Conservation (phyloP, 2,888 invertebrate genomes). For the Lasiommata megera region DNA sequence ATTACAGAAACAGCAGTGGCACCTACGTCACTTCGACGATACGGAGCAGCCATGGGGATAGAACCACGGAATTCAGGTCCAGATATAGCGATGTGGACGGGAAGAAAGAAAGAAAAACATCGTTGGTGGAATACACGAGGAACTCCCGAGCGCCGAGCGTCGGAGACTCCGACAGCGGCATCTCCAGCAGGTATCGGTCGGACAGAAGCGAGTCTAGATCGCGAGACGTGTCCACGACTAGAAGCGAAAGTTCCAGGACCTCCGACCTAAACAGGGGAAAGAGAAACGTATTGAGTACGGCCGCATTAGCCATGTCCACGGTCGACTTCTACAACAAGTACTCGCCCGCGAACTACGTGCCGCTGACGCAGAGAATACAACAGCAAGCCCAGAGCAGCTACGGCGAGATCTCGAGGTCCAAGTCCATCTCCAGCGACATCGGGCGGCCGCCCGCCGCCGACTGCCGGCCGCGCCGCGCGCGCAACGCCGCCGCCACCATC, state of each 20-base stretch:
- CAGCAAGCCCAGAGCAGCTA: constrained; percentile 54
- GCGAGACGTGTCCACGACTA: constrained; percentile 75
- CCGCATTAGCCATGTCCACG: constrained; percentile 80
- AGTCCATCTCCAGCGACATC: constrained; percentile 82
- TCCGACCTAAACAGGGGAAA: constrained; percentile 62
- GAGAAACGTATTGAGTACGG: constrained; percentile 71
- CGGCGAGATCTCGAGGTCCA: constrained; percentile 73
- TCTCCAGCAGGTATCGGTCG: constrained; percentile 55
- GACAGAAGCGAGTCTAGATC: constrained; percentile 79
- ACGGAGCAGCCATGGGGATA: constrained; percentile 55
- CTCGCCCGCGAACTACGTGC: constrained; percentile 88
- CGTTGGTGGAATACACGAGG: constrained; percentile 62
- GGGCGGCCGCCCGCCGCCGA: constrained; percentile 71
- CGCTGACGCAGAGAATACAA: constrained; percentile 72
- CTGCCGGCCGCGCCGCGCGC: constrained; percentile 56
- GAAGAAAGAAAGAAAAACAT: constrained; percentile 64
- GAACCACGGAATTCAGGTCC: constrained; percentile 63
- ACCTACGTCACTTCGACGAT: constrained; percentile 63
- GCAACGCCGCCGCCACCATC: constrained; percentile 64
- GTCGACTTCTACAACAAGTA: constrained; percentile 88
- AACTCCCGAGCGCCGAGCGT: constrained; percentile 67
- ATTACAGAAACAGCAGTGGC: constrained; percentile 69
- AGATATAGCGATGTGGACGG: constrained; percentile 68
- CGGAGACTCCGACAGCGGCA: constrained; percentile 72
- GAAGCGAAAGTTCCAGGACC: constrained; percentile 77